Conservation (phyloP, 1,140 invertebrate genomes). For the Chionoecetes opilio region DNA sequence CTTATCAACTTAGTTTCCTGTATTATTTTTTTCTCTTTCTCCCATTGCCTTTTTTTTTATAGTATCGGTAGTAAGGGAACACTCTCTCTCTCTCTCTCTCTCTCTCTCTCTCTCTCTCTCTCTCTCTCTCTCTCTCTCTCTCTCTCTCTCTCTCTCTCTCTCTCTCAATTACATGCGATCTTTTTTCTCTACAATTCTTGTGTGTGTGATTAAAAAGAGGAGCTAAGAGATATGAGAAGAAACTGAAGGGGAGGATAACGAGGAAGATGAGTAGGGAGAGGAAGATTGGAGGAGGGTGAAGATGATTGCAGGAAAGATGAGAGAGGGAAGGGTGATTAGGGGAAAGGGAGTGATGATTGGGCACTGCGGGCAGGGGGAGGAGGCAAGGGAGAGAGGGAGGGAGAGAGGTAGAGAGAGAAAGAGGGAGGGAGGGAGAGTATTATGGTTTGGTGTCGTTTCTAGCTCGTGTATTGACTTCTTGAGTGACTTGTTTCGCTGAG, state of each 20-base stretch:
- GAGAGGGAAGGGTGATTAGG: background rate
- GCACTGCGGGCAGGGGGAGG: background rate
- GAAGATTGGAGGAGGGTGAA: background rate
- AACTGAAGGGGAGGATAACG: background rate
- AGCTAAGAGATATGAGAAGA: background rate
- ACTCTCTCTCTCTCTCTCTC: background rate
- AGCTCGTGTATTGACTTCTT: background rate
- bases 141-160: slow-evolving; percentile 9
- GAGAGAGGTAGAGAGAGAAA: background rate
- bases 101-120: slow-evolving; percentile 4
- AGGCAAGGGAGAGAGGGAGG: background rate
- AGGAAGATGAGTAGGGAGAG: background rate
- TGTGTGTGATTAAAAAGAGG: background rate
- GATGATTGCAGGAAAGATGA: background rate
- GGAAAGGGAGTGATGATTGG: too few species aligned
- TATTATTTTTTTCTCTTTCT: background rate
- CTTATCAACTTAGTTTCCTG: slow-evolving; percentile 4
- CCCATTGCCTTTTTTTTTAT: too few species aligned
- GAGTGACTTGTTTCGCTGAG: background rate
- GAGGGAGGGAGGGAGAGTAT: background rate
- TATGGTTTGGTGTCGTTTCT: background rate
- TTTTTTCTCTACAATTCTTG: background rate
- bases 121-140: slow-evolving; percentile 27
- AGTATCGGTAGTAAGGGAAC: too few species aligned
- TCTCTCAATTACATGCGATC: background rate